phyloP scores from a whole-genome alignment of 2,888 invertebrate species.

The Watsonalla cultraria region DNA sequence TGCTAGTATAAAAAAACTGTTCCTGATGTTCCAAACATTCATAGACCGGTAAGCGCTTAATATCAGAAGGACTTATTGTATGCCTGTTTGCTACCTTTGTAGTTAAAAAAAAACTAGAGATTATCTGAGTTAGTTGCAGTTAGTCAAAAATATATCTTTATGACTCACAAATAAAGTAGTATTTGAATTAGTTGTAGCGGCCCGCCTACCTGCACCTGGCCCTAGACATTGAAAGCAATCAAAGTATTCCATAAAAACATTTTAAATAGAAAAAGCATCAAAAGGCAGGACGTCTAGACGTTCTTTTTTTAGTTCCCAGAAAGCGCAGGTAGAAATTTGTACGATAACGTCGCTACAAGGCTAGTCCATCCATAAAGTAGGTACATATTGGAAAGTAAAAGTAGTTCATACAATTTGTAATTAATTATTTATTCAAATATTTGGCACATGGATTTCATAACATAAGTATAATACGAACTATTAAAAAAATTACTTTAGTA shows the following conservation, averaged over 20 bases:
- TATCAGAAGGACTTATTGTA: neutral
- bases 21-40: no score
- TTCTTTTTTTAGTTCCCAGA: conserved; percentile 60
- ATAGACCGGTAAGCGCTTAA: no score
- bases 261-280: conserved; percentile 63
- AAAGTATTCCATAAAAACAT: conserved; percentile 61
- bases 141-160: conserved; percentile 45
- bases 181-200: conserved; percentile 35
- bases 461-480: no score
- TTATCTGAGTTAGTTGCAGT: neutral
- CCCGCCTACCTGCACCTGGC: conserved; percentile 67
- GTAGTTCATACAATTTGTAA: neutral
- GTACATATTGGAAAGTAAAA: neutral
- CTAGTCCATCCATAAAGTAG: neutral
- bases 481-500: no score
- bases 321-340: conserved; percentile 63
- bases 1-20: no score
- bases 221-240: conserved; percentile 61
- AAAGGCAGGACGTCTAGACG: conserved; percentile 75
- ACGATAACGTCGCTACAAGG: conserved; percentile 18
- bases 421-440: neutral
- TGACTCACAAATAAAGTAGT: conserved; percentile 49
- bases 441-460: neutral
- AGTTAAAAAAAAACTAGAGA: neutral
- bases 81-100: neutral